Evolutionary conservation across 2,888 invertebrate genomes (phyloP), one percentile per base, ranked within the genome.

Genomic region (Junonia oenone): DNA sequence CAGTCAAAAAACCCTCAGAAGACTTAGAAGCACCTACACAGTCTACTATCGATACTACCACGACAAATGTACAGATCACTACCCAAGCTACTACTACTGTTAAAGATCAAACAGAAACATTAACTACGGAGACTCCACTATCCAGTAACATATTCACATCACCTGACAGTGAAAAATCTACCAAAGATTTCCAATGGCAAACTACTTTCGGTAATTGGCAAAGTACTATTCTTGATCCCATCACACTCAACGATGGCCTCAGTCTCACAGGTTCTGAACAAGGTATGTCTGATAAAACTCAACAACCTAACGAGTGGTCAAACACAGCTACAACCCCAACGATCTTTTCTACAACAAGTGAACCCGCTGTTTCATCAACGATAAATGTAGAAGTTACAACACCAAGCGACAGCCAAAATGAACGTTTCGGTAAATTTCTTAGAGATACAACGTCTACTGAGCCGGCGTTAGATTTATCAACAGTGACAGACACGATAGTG

Each of bases 231-330:
- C 56, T 71, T 0, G 94, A 95, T 75, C 95, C 96, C 0, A 90
- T 93, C 27, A 92, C 93, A 19, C 91, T 95, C 13, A 96, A 96
- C 69, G 93, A 94, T 56, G 93, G 92, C 0, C 70, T 94, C 6
- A 88, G 85, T 57, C 81, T 90, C 0, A 73, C 79, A n/a, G 78
- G 71, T 1, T 68, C 69, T 1, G 84, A 84, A 35, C 71, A 74
- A 51, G 65, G 59, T 2, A 63, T 73, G 5, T 71, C 77, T 61
- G 69, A 72, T 58, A 65, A 73, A 13, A 64, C 73, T 26, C 70
- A 72, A 37, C 74, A 88, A 76, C 63, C 86, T 45, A 72, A 71
- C 60, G 64, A 76, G 22, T 74, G 81, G 72, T 68, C 77, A 6
- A 78, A 75, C 33, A 78, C 78, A 5, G 73, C 73, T 3, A 78